Percentiles rank a stretch among this genome's conserved stretches.
Evolutionary conservation across 2,797 vertebrate species (phyloP).

Genomic region (Simalia tracyae): DNA sequence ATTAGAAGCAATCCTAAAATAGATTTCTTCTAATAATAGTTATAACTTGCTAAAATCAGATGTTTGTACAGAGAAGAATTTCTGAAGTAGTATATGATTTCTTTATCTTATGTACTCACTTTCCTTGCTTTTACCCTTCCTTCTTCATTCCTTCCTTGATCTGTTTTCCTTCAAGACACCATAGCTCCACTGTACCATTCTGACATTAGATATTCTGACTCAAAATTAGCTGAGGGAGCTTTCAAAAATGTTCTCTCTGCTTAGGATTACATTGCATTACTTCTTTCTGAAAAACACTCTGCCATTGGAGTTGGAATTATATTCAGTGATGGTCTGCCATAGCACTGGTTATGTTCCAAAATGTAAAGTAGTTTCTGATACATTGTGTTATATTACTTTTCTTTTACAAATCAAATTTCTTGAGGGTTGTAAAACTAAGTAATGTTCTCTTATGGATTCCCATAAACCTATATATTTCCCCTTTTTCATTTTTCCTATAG

Average conservation of each 20-base stretch:
- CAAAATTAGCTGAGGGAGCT: constrained; percentile 1
- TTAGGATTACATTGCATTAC: constrained; percentile 13
- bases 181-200: neutral
- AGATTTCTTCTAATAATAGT: neutral
- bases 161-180: neutral
- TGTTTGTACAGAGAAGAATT: constrained; percentile 41
- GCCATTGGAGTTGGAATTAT: constrained; percentile 14
- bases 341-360: constrained; percentile 68
- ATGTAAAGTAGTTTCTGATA: constrained; percentile 62
- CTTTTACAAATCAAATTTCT: constrained; percentile 66
- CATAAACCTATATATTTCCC: constrained; percentile 44
- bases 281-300: constrained; percentile 45
- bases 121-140: constrained; percentile 11
- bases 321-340: constrained; percentile 54
- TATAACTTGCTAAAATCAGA: constrained; percentile 30
- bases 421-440: constrained; percentile 56
- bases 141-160: neutral
- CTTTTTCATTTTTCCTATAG: constrained; percentile 16
- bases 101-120: neutral
- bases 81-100: constrained; percentile 29
- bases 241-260: constrained; percentile 23
- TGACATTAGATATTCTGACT: neutral
- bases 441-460: constrained; percentile 27
- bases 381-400: constrained; percentile 69
- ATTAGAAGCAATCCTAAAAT: neutral